These are phyloP conservation scores for Drosophila arawakana DNA, from an alignment of 1,140 invertebrate species.

Conservation along the genomic window DNA sequence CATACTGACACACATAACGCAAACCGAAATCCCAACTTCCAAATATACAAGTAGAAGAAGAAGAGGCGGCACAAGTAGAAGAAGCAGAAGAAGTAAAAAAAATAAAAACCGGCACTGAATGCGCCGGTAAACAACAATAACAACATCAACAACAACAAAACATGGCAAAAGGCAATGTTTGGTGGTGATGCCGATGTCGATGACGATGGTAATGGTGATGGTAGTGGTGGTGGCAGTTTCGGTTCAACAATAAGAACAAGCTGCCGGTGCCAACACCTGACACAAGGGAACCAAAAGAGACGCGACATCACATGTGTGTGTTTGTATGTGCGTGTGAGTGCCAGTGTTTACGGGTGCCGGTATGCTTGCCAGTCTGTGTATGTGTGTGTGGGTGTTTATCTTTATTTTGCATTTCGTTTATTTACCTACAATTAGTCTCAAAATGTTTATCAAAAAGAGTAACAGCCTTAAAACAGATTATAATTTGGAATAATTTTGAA, in stretches of 20 bases:
- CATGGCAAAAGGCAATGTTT: conserved; percentile 52
- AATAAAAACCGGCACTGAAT: conserved; percentile 60
- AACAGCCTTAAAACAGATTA: background rate
- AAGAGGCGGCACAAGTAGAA: background rate
- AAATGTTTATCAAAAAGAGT: conserved; percentile 3
- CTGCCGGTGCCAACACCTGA: conserved; percentile 33
- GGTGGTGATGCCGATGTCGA: conserved; percentile 1
- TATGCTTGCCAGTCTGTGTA: background rate
- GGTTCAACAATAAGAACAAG: conserved; percentile 23
- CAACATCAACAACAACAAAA: conserved; percentile 76
- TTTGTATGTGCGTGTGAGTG: conserved; percentile 7
- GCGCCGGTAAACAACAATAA: conserved; percentile 74
- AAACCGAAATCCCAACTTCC: conserved; percentile 22
- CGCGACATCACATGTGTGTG: conserved; percentile 12
- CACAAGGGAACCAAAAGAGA: conserved; percentile 27
- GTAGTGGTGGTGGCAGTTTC: background rate
- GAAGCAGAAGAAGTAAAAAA: conserved; percentile 35
- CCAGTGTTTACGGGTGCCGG: no score
- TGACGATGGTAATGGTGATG: conserved; percentile 20
- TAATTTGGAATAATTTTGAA: background rate
- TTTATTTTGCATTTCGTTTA: conserved; percentile 8
- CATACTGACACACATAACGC: conserved; percentile 75
- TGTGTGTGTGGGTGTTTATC: background rate
- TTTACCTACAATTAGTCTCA: conserved; percentile 7
- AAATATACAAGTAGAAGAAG: conserved; percentile 33